Evolutionary conservation across 2,888 invertebrate genomes (phyloP), one percentile per base, ranked within the genome.

Genomic region (Megaustenia siamemsis): DNA sequence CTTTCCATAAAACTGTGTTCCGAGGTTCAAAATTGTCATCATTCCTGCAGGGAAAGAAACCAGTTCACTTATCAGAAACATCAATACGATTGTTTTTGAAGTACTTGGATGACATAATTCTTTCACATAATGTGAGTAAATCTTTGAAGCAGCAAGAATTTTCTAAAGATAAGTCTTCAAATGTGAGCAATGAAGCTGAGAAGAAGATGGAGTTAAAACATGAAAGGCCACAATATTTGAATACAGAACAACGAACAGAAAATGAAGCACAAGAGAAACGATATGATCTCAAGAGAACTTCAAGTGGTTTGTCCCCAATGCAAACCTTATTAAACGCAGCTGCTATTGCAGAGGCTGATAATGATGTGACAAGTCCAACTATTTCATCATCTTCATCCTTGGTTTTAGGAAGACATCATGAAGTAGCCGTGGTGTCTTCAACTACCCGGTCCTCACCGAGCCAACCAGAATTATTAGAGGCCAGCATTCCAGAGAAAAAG

Each of bases 311-410:
- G 5, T 71, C 84, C 40, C 53, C 78, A 71, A 63, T 84, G 78
- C 78, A 84, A 53, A 75, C 80, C 10, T 80, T 84, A 35, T 56
- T 84, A 63, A 75, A 80, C 56, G 84, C 84, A 75, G 84, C 84
- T 45, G 75, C 73, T 21, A 40, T 80, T 10, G 80, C 84, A 6
- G 66, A 53, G 21, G 38, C 12, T 49, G 80, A 28, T 32, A 38
- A 80, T 12, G 53, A 80, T 80, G 45, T 69, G 6, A 80, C 32
- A 15, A 82, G 60, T 18, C 32, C 71, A 1, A 53, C 69, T 10
- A 49, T 38, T 69, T 80, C 80, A 38, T 69, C 68, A 12, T 68
- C 49, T n/a, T 69, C 49, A 18, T 28, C 53, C n/a, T 24, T 60
- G 4, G 60, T 12, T 21, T 10, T 53, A 28, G 63, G 32, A 12